These are phyloP conservation scores for Drosophila asahinai DNA, from an alignment of 1,140 invertebrate species.

Conservation along the genomic window DNA sequence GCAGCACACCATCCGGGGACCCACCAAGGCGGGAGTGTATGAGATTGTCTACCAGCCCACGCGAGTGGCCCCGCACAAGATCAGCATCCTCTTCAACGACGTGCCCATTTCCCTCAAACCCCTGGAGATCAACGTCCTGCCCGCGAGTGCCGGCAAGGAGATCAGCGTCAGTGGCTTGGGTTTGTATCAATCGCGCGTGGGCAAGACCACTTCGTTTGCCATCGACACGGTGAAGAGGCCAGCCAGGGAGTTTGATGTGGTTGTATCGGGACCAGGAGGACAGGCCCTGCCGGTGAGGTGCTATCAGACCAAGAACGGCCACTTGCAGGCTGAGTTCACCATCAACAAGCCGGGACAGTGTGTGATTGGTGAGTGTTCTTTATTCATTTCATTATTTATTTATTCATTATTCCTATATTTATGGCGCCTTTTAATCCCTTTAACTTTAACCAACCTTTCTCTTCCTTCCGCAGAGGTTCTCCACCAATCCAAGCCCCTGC, in stretches of 20 bases:
- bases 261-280: slow-evolving; percentile 94
- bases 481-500: slow-evolving; percentile 95
- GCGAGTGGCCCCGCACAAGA: slow-evolving; percentile 91
- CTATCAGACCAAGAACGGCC: slow-evolving; percentile 97
- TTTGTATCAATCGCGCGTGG: slow-evolving; percentile 92
- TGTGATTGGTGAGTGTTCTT: slow-evolving; percentile 86
- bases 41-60: slow-evolving; percentile 95
- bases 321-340: slow-evolving; percentile 96
- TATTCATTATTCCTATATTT: no score
- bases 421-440: no score
- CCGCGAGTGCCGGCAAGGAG: slow-evolving; percentile 89
- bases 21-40: slow-evolving; percentile 89
- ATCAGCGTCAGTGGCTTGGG: slow-evolving; percentile 88
- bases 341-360: slow-evolving; percentile 91
- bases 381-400: no score
- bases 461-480: slow-evolving; percentile 89
- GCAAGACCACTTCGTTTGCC: slow-evolving; percentile 93
- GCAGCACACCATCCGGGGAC: slow-evolving; percentile 90
- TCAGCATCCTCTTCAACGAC: slow-evolving; percentile 92
- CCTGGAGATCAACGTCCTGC: slow-evolving; percentile 86
- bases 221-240: slow-evolving; percentile 94
- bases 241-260: slow-evolving; percentile 95
- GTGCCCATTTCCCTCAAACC: slow-evolving; percentile 88
- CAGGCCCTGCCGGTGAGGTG: slow-evolving; percentile 96
- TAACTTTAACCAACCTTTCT: neutral